Base-by-base conservation (phyloP, 2,888 invertebrate species). In the Argynnis bischoffii region DNA sequence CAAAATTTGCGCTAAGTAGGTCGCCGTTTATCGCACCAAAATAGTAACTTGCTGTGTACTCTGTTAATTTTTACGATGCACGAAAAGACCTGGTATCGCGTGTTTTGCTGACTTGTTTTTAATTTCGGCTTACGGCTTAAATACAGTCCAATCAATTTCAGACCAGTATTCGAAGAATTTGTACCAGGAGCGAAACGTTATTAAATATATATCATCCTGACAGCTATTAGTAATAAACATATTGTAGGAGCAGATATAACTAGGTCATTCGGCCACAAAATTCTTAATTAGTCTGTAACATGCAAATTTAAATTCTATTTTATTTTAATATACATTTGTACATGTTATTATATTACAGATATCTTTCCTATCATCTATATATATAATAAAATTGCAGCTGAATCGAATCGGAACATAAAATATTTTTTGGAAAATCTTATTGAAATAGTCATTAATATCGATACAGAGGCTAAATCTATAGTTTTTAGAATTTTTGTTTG, bases 81-180 rank as follows among this genome's bases (percentile, higher is more conserved):
- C 48, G 55, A 41, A 41, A 56, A 15, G 26, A 46, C 11, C 21
- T 2, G 51, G 11, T 51, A 18, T 61, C 41, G 61, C 61, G 51
- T 61, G 51, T 61, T 41, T 51, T 41, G 16, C 18, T 41, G 61
- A 51, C 16, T 35, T 51, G 50, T 61, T 50, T 85, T 86, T 82
- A 80, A 87, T 86, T 89, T 86, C 88, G 85, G 84, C 84, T 84
- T 61, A 41, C 21, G 31, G 35, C 18, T 35, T 14, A 35, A 80
- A 84, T 72, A 72, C 72, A 81, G 81, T 78, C 83, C 86, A 88
- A 91, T 90, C 89, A 89, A 90, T 91, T 87, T 86, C 81, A 81
- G 85, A 83, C 85, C 85, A 81, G 78, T 78, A 79, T 87, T 87
- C 87, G 83, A 81, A 77, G 87, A 90, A 91, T 89, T 92, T 91